Evolutionary conservation across 2,113 vertebrate genomes (phyloP), one percentile per base, ranked within the genome.

Genomic region (Pelobates fuscus): DNA sequence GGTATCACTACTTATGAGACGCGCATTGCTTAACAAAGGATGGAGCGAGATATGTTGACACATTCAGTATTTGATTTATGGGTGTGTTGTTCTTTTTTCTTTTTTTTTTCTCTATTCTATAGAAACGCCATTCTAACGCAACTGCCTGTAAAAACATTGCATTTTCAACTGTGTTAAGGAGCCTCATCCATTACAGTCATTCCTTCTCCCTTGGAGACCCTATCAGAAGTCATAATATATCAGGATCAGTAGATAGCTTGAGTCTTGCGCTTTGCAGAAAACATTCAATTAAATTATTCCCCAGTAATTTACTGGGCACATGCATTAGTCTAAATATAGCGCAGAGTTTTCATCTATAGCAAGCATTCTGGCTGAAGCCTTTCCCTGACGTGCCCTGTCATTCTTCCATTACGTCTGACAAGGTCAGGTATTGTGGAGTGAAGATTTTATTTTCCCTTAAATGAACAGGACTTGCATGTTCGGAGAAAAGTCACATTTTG

Each of bases 211-310:
- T 37, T 46, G 21, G 32, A 63, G 60, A 20, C 23, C 54, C 41
- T 43, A 37, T 65, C 61, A 18, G 15, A 23, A 57, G 61, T 58
- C 62, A 66, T 20, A 74, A 41, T 54, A 43, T 27, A 64, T 54
- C 27, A 63, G 5, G 27, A 29, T 58, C 30, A 4, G n/a, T 37
- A 29, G 27, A n/a, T 29, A 27, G 27, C 27, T 41, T 37, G 6
- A 24, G 59, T 43, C 58, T 62, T 63, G 70, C 14, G 71, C 46
- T 58, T 49, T 21, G 37, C 62, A 57, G 29, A 65, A 58, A 65
- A 74, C 61, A 46, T 66, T 66, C 61, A 65, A 74, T 74, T 58
- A 37, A 74, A 74, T 74, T 55, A 74, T 66, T 32, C 32, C 29
- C 24, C 4, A 43, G 49, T 64, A 64, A 65, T 73, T 73, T 65